Conservation (phyloP, 2,888 invertebrate species). For the Trachelus iudaicus region DNA sequence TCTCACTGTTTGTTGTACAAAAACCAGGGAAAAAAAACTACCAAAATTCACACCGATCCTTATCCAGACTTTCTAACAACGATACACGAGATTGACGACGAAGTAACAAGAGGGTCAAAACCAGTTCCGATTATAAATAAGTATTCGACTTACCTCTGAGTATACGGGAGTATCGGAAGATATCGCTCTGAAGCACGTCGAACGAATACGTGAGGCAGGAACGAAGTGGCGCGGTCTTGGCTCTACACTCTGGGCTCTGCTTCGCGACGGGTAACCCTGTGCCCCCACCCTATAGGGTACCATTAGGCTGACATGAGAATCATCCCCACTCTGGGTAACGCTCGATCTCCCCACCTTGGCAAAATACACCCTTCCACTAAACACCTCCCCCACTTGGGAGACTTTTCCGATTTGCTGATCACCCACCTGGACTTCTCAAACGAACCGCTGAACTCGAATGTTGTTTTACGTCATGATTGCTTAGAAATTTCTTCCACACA, state of each 20-base stretch:
- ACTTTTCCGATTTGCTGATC: not conserved
- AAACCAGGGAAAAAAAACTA: not conserved
- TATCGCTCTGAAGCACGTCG: conserved; percentile 28
- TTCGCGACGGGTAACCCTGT: conserved; percentile 40
- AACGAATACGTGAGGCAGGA: conserved; percentile 51
- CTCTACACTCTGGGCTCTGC: conserved; percentile 31
- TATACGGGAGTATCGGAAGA: not conserved
- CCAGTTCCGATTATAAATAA: not conserved
- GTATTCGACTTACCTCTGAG: conserved; percentile 19
- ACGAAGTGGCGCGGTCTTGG: conserved; percentile 50
- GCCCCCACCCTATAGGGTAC: conserved; percentile 25
- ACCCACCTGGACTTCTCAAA: not conserved
- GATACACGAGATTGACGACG: not conserved
- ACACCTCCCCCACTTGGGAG: not conserved
- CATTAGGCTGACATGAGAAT: not conserved
- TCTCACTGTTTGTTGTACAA: not conserved
- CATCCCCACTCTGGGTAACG: not conserved
- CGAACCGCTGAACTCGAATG: not conserved
- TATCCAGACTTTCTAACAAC: not conserved
- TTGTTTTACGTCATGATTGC: not conserved
- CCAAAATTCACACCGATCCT: not conserved
- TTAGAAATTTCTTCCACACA: not conserved
- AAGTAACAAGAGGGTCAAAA: not conserved
- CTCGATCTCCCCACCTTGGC: not conserved
- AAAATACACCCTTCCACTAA: not conserved